A percentile compares a stretch with the other conserved stretches of the same genome.
phyloP scores from a whole-genome alignment of 2,113 vertebrate genomes.

The Elachura formosa region DNA sequence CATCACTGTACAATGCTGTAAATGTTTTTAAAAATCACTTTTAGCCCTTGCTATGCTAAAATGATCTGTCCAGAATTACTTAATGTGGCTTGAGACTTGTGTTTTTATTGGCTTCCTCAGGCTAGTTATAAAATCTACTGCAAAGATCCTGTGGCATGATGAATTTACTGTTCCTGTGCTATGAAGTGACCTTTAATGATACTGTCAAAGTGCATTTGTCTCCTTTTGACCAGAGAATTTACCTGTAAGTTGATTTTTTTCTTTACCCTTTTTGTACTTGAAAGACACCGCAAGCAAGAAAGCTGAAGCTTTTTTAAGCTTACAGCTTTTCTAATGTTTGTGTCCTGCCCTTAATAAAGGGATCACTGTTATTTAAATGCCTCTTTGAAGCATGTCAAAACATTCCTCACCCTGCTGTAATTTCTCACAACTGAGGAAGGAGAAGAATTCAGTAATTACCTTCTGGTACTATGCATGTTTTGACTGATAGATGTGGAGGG shows the following conservation, averaged over 20 bases:
- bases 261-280: not conserved
- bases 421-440: not conserved
- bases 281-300: not conserved
- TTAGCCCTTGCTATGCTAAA: not conserved
- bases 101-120: not conserved
- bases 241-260: not conserved
- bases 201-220: not conserved
- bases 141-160: not conserved
- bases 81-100: not conserved
- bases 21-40: not conserved
- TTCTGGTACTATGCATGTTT: not conserved
- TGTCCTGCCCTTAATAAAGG: not conserved
- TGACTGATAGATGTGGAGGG: not conserved
- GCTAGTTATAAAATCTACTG: not conserved
- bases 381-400: not conserved
- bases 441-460: not conserved
- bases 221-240: not conserved
- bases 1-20: not conserved
- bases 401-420: not conserved
- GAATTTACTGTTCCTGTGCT: not conserved
- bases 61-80: not conserved
- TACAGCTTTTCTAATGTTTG: not conserved
- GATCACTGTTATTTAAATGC: not conserved
- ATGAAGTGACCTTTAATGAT: not conserved
- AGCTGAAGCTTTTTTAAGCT: not conserved